A percentile compares a stretch with the other conserved stretches of the same genome.
These are phyloP conservation scores for Callocephalon fimbriatum DNA, from an alignment of 2,113 vertebrate species.

Conservation along the genomic window DNA sequence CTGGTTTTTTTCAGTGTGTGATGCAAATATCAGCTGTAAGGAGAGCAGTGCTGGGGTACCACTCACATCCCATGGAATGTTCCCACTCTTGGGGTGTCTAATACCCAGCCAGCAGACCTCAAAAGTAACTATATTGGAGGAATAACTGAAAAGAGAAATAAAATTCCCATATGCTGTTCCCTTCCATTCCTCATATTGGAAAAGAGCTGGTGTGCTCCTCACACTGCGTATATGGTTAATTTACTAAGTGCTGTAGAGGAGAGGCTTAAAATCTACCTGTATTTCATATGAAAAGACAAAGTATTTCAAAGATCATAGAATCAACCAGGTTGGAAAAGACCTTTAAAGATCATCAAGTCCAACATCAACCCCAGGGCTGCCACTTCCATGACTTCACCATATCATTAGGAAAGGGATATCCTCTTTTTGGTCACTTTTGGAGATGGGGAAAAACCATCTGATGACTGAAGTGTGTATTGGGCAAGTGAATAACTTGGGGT, in stretches of 20 bases:
- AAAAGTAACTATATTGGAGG: background rate
- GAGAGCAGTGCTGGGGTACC: background rate
- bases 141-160: background rate
- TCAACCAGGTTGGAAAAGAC: background rate
- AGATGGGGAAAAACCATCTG: background rate
- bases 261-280: background rate
- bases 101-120: background rate
- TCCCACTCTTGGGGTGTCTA: background rate
- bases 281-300: background rate
- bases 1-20: background rate
- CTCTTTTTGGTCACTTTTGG: background rate
- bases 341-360: background rate
- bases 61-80: background rate
- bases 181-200: fast-evolving
- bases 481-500: background rate
- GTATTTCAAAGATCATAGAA: background rate
- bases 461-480: background rate
- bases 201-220: background rate
- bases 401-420: background rate
- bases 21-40: background rate
- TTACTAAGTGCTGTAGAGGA: background rate
- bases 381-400: background rate
- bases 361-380: background rate
- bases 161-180: fast-evolving
- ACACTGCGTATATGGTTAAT: background rate